Percentiles rank a stretch among this genome's conserved stretches.
Conservation (phyloP, 2,113 vertebrate genomes). For the Nothocercus nigrocapillus region DNA sequence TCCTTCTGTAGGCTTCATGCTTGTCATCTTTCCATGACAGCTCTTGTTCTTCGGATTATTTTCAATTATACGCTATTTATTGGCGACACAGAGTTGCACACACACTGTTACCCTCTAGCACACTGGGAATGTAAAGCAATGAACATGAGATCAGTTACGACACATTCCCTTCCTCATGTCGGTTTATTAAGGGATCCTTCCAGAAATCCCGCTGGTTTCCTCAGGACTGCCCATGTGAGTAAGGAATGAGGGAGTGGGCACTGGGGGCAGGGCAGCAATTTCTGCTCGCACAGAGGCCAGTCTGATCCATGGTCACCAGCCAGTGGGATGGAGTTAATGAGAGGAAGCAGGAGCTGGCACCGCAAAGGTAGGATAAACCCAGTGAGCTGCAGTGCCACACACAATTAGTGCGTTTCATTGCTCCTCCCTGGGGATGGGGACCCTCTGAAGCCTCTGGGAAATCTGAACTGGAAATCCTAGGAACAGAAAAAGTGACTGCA, state of each 20-base stretch:
- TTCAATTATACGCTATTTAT: background rate
- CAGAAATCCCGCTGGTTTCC: background rate
- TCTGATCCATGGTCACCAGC: conserved; percentile 50
- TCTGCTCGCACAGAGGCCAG: background rate
- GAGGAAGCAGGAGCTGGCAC: conserved; percentile 48
- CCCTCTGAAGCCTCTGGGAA: conserved; percentile 19
- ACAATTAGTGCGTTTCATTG: conserved; percentile 40
- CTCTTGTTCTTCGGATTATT: background rate
- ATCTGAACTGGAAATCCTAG: conserved; percentile 10
- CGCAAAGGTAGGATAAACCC: conserved; percentile 51
- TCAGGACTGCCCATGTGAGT: conserved; percentile 4
- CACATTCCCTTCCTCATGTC: background rate
- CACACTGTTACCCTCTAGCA: background rate
- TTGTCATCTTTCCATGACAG: background rate
- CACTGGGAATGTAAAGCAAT: background rate
- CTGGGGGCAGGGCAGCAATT: background rate
- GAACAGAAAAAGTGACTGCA: background rate
- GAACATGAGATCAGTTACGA: background rate
- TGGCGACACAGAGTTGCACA: background rate
- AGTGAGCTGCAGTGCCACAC: conserved; percentile 25
- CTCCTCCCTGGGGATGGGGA: conserved; percentile 8
- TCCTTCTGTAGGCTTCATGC: background rate
- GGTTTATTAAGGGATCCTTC: background rate
- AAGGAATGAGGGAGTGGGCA: background rate
- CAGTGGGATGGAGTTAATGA: conserved; percentile 60